These are phyloP conservation scores for Pyrochroa serraticornis DNA, from an alignment of 2,888 invertebrate species.

Conservation along the genomic window DNA sequence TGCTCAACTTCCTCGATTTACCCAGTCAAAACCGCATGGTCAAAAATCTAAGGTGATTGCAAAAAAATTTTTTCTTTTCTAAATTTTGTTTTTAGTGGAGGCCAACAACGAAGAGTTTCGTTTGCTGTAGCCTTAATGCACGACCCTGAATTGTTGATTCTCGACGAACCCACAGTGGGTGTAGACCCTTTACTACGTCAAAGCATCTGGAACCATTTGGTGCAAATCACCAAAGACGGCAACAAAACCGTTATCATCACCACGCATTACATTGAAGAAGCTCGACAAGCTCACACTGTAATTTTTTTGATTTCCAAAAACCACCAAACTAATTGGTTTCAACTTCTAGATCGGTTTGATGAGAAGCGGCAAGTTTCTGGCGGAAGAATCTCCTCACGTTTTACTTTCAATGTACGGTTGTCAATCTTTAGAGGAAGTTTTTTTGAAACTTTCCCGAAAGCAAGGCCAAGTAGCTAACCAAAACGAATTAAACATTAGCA, in stretches of 20 bases:
- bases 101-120: conserved; percentile 88
- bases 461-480: conserved; percentile 65
- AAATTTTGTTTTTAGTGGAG: conserved; percentile 68
- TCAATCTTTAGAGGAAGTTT: conserved; percentile 87
- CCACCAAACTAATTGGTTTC: neutral
- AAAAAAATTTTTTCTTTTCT: neutral
- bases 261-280: conserved; percentile 88
- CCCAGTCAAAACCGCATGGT: conserved; percentile 84
- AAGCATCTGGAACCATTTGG: conserved; percentile 85
- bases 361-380: conserved; percentile 88
- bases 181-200: conserved; percentile 88
- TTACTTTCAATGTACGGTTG: conserved; percentile 84
- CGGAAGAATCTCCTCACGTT: conserved; percentile 87
- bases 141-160: conserved; percentile 85
- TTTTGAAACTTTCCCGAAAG: conserved; percentile 84
- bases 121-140: conserved; percentile 87
- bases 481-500: conserved; percentile 68
- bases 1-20: conserved; percentile 88
- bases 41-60: conserved; percentile 69
- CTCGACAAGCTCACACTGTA: conserved; percentile 80
- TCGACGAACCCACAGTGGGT: conserved; percentile 94
- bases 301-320: conserved; percentile 51
- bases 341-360: conserved; percentile 85
- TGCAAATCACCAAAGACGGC: conserved; percentile 76
- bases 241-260: conserved; percentile 84